Evolutionary conservation across 2,113 vertebrate species (phyloP), one percentile per base, ranked within the genome.

Genomic region (Myocastor coypus): DNA sequence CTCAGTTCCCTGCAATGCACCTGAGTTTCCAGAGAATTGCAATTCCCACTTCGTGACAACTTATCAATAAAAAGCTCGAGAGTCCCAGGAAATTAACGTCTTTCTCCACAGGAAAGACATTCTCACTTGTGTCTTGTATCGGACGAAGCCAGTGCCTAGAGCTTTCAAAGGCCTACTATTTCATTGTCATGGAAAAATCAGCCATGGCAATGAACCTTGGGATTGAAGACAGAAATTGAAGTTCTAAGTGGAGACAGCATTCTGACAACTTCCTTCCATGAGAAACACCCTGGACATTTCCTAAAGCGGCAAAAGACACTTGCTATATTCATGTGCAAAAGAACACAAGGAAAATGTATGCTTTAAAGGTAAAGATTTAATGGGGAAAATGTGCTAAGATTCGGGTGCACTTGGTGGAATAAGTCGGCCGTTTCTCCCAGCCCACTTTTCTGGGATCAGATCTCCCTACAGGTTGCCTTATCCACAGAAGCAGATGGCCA

Each of bases 21-120:
- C 91, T 89, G 84, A 75, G 85, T 94, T 96, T 92, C 92, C 61
- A 96, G 82, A 93, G 82, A 85, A 85, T 55, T 80, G 71, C 40
- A 32, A 78, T n/a, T 97, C 85, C 17, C 40, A 52, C 50, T 85
- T 92, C 26, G 68, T 11, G 78, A 66, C 17, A 73, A 24, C 19
- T 73, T 89, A 80, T 28, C 52, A 82, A 14, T 17, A 71, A 94
- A 94, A 55, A 81, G 3, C 10, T 14, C 3, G 24, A 22, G 1
- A 52, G 8, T 50, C 26, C 16, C 4, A 52, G n/a, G 71, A 88
- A 26, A 87, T 59, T 50, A 68, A 95, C 87, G 32, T n/a, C 61
- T 88, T 87, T 84, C 22, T 83, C 55, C 59, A 55, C 1, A 57
- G 40, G 20, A 42, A 84, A 66, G 46, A 1, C 55, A 19, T 14